Evolutionary conservation across 2,888 invertebrate genomes (phyloP).

Genomic region (Thymelicus sylvestris): DNA sequence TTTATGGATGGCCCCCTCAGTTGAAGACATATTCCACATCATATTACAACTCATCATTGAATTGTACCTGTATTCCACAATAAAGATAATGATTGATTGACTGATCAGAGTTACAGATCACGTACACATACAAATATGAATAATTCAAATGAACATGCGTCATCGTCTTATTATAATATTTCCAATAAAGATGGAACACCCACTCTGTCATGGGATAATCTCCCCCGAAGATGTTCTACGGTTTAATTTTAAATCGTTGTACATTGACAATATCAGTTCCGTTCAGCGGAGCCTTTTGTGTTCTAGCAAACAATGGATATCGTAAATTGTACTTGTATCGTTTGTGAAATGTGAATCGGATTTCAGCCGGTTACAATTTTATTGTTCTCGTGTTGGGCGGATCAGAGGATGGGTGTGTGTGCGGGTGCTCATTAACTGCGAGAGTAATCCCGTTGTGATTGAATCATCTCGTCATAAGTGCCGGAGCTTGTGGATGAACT

Average conservation of each 20-base stretch:
- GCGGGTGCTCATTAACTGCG: conserved; percentile 13
- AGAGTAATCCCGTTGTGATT: conserved; percentile 6
- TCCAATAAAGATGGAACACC: too few relatives aligned
- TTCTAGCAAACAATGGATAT: conserved; percentile 18
- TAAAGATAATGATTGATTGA: too few relatives aligned
- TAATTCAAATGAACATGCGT: too few relatives aligned
- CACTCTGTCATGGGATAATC: too few relatives aligned
- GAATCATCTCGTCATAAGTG: conserved; percentile 1
- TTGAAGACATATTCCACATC: too few relatives aligned
- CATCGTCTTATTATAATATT: too few relatives aligned
- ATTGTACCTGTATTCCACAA: too few relatives aligned
- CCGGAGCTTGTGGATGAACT: neutral
- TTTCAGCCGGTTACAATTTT: conserved; percentile 11
- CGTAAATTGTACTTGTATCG: conserved; percentile 14
- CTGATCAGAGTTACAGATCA: too few relatives aligned
- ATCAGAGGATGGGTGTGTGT: conserved; percentile 8
- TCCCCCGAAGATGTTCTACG: neutral
- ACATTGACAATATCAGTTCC: conserved; percentile 12
- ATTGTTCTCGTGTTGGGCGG: conserved; percentile 14
- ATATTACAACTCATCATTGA: too few relatives aligned
- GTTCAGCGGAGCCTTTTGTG: conserved; percentile 11
- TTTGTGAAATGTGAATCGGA: conserved; percentile 14
- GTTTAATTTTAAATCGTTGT: conserved; percentile 7
- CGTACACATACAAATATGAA: too few relatives aligned
- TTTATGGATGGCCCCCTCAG: too few relatives aligned